Evolutionary conservation across 2,888 invertebrate genomes (phyloP), one percentile per base, ranked within the genome.

Genomic region (Andrena chrysosceles): DNA sequence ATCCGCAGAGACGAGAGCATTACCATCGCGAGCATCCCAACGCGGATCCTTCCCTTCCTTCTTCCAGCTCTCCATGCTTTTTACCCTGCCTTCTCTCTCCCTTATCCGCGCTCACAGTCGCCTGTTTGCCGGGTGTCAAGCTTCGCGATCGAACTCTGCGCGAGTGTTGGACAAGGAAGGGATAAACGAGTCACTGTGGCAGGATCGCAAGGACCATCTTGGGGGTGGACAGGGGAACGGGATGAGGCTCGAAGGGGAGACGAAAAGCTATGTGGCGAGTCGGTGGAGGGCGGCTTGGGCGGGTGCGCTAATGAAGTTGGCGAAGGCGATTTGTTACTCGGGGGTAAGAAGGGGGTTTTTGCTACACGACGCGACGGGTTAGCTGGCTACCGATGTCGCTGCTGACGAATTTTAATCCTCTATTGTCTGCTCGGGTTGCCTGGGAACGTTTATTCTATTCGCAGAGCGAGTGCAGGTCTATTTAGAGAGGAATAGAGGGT

Each of bases 81-180:
- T 59, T 31, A 26, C 31, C 20, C 64, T 35, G 56, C 66, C 49
- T 33, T 59, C 63, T 72, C 64, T 74, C 56, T 59, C 59, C 29
- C 64, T 74, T 67, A 48, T 77, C 81, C 71, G 49, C 33, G 23
- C n/a, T 48, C 23, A 48, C 26, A 2, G 52, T 0, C 49, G n/a
- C 42, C 68, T 67, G 42, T 60, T 16, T 63, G 26, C 33, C 4
- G 20, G 72, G 67, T 63, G 71, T 67, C 68, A 78, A 66, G 63
- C 77, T 71, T 74, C 78, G 29, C 77, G 67, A 48, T 82, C 62
- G 66, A 79, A 76, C 33, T 16, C 23, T 68, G 52, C 68, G 54
- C 8, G 35, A 59, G 26, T 26, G 59, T 26, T 4, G 23, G 26
- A 48, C 49, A 33, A 23, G 48, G 74, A 66, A 71, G 31, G 23